Conservation (phyloP, 1,140 invertebrate genomes). For the Mamestra configurata region DNA sequence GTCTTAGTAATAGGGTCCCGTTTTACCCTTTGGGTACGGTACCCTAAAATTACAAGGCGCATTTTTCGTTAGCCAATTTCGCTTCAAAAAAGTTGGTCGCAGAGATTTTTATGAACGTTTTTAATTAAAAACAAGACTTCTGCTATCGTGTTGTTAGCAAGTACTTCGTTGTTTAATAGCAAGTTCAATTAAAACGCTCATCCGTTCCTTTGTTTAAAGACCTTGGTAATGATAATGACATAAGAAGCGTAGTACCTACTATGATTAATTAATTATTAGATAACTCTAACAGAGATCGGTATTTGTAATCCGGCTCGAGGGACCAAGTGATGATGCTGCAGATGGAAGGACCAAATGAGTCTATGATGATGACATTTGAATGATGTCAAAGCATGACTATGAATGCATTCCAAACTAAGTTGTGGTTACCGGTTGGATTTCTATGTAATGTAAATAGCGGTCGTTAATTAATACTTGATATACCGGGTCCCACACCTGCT, state of each 20-base stretch:
- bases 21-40: too few species aligned
- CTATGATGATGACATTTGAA: background rate
- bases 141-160: background rate
- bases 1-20: too few species aligned
- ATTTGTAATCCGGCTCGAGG: background rate
- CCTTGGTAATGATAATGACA: conserved; percentile 35
- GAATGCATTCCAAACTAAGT: background rate
- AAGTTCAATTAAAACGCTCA: conserved; percentile 4
- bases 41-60: too few species aligned
- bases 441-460: background rate
- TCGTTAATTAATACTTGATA: background rate
- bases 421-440: conserved; percentile 6
- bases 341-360: background rate
- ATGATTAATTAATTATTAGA: conserved; percentile 5
- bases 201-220: conserved; percentile 26
- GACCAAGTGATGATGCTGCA: too few species aligned
- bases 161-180: background rate
- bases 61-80: background rate
- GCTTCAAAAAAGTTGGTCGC: background rate
- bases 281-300: conserved; percentile 9
- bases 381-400: conserved; percentile 4
- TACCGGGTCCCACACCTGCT: background rate
- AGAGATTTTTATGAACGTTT: background rate
- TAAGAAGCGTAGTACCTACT: background rate
- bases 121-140: background rate